phyloP scores from a whole-genome alignment of 2,797 vertebrate genomes.

The Philypnodon macrostomus region DNA sequence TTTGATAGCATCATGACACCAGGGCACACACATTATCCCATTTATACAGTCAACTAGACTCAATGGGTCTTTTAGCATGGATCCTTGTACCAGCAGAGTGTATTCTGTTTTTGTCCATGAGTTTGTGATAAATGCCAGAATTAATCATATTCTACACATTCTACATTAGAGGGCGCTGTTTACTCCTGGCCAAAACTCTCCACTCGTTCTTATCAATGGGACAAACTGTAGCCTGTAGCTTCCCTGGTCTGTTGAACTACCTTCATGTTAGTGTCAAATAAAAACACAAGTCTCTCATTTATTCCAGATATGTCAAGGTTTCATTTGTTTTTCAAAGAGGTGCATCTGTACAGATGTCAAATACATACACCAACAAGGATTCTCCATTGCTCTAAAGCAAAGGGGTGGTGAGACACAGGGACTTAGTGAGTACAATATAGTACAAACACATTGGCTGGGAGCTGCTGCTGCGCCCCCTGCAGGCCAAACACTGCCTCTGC shows the following conservation, averaged over 20 bases:
- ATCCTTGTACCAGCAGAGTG: no score
- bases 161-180: conserved; percentile 42
- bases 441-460: conserved; percentile 74
- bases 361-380: conserved; percentile 74
- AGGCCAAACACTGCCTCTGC: conserved; percentile 52
- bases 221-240: no score
- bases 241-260: not conserved
- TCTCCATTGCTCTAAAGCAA: conserved; percentile 70
- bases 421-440: conserved; percentile 68
- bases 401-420: conserved; percentile 65
- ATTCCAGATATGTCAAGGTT: conserved; percentile 78
- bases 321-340: conserved; percentile 74
- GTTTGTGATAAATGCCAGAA: no score
- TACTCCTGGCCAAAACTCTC: conserved; percentile 1
- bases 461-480: conserved; percentile 42
- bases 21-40: no score
- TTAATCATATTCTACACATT: no score
- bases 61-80: no score
- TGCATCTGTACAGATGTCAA: conserved; percentile 78
- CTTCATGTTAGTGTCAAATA: conserved; percentile 32
- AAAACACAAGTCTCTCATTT: conserved; percentile 56
- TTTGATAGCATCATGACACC: no score
- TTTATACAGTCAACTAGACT: no score
- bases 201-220: no score
- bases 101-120: no score